These are phyloP conservation scores for Lynx canadensis DNA, from an alignment of 2,113 vertebrate species.

Conservation along the genomic window DNA sequence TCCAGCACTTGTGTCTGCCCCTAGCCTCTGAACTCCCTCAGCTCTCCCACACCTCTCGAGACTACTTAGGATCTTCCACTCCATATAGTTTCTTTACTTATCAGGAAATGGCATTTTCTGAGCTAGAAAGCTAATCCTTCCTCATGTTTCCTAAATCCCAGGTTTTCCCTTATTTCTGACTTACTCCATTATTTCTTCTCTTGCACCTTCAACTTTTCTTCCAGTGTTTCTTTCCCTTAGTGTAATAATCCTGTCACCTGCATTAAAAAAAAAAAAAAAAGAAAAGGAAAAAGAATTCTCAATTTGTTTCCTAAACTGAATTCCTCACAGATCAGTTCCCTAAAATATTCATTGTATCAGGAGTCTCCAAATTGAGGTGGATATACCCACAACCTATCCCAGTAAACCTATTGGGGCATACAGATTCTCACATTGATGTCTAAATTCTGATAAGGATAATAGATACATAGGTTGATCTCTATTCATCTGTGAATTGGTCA, in stretches of 20 bases:
- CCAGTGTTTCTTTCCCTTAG: background rate
- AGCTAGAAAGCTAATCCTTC: background rate
- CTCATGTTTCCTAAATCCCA: background rate
- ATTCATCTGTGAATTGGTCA: background rate
- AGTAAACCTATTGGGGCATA: background rate
- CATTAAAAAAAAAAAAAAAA: background rate
- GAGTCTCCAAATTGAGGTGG: background rate
- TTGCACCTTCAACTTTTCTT: background rate
- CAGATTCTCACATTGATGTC: background rate
- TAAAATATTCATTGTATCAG: background rate
- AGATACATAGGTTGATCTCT: background rate
- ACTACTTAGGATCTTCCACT: no score
- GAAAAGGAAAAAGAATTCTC: background rate
- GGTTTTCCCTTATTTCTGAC: background rate
- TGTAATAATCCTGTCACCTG: background rate
- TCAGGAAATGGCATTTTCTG: background rate
- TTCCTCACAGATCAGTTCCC: background rate
- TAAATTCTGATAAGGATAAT: background rate
- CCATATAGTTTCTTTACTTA: background rate
- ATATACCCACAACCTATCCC: background rate
- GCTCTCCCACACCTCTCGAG: no score
- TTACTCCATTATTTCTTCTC: background rate
- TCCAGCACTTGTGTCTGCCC: background rate
- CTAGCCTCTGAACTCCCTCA: background rate
- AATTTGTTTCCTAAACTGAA: background rate